phyloP scores from a whole-genome alignment of 2,888 invertebrate genomes.

The Anthophora plumipes region DNA sequence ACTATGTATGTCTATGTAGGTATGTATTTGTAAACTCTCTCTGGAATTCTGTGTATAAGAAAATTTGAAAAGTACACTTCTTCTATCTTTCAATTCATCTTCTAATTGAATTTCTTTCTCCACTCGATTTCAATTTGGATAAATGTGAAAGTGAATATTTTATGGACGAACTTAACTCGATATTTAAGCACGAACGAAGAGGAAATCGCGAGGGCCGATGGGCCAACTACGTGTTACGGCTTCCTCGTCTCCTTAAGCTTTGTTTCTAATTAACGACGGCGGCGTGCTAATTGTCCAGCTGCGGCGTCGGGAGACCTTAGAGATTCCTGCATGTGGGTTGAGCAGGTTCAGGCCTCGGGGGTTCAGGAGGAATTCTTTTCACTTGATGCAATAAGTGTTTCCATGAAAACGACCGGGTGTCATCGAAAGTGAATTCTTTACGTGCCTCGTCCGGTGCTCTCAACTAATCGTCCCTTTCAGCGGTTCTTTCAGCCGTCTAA shows the following conservation, averaged over 20 bases:
- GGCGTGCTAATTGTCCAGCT: constrained; percentile 73
- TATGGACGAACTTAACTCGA: background rate
- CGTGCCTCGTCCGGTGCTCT: background rate
- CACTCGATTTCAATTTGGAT: too few species aligned
- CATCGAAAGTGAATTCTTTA: constrained; percentile 55
- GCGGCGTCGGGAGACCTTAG: constrained; percentile 57
- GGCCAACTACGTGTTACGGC: constrained; percentile 2
- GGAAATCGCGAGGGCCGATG: constrained; percentile 53
- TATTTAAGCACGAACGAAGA: constrained; percentile 24
- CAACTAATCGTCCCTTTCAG: background rate
- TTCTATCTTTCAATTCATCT: too few species aligned
- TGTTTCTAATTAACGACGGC: constrained; percentile 74
- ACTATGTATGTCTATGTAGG: too few species aligned
- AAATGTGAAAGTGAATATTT: background rate
- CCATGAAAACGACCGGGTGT: constrained; percentile 53
- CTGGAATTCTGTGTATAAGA: too few species aligned
- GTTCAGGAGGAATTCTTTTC: constrained; percentile 61
- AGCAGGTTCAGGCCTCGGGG: constrained; percentile 50
- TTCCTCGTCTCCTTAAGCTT: constrained; percentile 61
- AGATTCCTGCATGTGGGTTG: constrained; percentile 64
- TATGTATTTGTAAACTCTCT: too few species aligned
- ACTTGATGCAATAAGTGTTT: constrained; percentile 44
- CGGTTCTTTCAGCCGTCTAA: too few species aligned
- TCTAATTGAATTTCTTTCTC: too few species aligned
- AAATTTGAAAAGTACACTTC: too few species aligned